Conservation (phyloP, 2,888 invertebrate species). For the Yponomeuta cagnagella region DNA sequence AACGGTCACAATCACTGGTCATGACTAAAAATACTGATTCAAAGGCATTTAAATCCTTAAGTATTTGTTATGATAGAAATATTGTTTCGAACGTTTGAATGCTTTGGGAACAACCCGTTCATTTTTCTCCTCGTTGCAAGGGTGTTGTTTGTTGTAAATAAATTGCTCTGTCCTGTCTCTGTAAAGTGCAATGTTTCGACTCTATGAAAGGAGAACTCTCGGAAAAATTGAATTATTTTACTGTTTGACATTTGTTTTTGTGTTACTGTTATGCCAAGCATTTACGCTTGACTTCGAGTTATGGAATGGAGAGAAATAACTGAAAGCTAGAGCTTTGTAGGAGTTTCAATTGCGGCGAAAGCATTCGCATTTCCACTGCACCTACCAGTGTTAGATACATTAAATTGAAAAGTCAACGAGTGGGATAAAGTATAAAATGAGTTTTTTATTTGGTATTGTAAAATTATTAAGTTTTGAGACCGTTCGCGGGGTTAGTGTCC, state of each 20-base stretch:
- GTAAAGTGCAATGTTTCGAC: conserved; percentile 1
- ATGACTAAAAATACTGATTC: no score
- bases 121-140: neutral
- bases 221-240: neutral
- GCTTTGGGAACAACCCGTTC: neutral
- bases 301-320: neutral
- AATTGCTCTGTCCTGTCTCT: neutral
- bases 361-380: neutral
- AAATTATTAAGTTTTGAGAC: no score
- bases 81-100: neutral
- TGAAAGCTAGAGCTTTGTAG: neutral
- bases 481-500: no score
- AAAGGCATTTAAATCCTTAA: no score
- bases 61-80: no score
- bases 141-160: conserved; percentile 3
- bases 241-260: conserved; percentile 3
- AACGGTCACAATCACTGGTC: no score
- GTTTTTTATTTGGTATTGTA: no score
- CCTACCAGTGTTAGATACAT: no score
- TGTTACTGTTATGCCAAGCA: neutral
- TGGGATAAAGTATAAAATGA: no score
- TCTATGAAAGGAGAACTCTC: neutral
- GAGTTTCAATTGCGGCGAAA: neutral
- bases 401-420: no score
- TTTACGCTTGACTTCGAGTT: neutral